phyloP scores from a whole-genome alignment of 2,888 invertebrate genomes.

The Lithodes maja region DNA sequence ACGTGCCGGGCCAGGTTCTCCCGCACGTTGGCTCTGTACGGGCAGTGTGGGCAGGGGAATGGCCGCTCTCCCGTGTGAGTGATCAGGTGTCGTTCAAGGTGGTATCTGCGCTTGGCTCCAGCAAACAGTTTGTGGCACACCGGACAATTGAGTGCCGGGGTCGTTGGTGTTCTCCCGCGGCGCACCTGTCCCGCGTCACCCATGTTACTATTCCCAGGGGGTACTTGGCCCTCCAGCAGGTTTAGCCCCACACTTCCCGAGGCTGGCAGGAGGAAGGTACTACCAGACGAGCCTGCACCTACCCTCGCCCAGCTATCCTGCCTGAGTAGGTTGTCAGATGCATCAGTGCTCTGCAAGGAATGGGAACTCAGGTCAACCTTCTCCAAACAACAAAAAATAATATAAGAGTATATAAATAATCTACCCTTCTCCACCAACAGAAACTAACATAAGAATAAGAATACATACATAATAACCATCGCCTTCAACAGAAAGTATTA shows the following conservation, averaged over 20 bases:
- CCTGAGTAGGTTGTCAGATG: slow-evolving; percentile 37
- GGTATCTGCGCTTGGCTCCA: slow-evolving; percentile 56
- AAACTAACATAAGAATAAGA: too few species aligned
- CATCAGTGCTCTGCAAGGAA: slow-evolving; percentile 56
- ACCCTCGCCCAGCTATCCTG: slow-evolving; percentile 38
- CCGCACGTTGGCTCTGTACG: slow-evolving; percentile 65
- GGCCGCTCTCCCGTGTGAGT: slow-evolving; percentile 65
- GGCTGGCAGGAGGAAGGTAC: slow-evolving; percentile 21
- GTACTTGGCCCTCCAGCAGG: slow-evolving; percentile 36
- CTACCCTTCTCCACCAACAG: neutral
- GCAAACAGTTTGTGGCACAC: slow-evolving; percentile 54
- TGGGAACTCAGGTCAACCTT: slow-evolving; percentile 54
- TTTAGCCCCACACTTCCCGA: slow-evolving; percentile 18
- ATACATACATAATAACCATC: too few species aligned
- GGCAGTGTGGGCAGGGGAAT: slow-evolving; percentile 61
- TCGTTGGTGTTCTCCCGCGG: slow-evolving; percentile 29
- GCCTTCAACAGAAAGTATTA: neutral
- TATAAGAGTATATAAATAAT: neutral
- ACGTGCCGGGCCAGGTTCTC: slow-evolving; percentile 62
- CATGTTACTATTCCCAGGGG: slow-evolving; percentile 26
- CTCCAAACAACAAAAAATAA: slow-evolving; percentile 11
- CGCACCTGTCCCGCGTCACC: neutral
- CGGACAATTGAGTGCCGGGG: slow-evolving; percentile 36
- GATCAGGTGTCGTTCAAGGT: slow-evolving; percentile 60
- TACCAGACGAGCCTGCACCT: slow-evolving; percentile 23